Evolutionary conservation across 2,113 vertebrate genomes (phyloP), one percentile per base, ranked within the genome.

Genomic region (Prietella phreatophila): DNA sequence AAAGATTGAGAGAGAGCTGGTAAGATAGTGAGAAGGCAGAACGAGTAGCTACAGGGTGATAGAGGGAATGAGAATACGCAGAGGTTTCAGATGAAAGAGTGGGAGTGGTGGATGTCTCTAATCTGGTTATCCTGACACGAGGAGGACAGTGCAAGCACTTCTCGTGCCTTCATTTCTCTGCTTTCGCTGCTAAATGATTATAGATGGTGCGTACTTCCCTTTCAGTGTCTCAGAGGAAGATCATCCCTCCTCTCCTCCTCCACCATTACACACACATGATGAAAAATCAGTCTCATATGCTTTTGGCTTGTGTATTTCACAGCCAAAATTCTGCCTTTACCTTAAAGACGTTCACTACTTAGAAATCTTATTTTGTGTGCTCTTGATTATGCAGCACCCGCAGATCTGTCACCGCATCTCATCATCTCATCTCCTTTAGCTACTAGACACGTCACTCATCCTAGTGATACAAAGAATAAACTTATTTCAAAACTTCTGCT

Each of bases 71-170:
- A 67, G 63, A 39, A 61, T 71, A 73, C 22, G 19, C 76, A 78
- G 79, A 79, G 75, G 71, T 88, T 86, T 80, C 81, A 81, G 86
- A 88, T 83, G 87, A 83, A 87, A 87, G 78, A 86, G 91, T 80
- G 89, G 84, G 71, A 86, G 92, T 90, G 58, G 42, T 89, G 91
- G 90, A 94, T 94, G 94, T 86, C 93, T 92, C 92, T 95, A 95
- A 96, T 95, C 93, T 93, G 92, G 92, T 95, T 95, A 95, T 93
- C 87, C 91, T 86, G 89, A 92, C 93, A 92, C 90, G 86, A 91
- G 89, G 42, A 91, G 93, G 94, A 94, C 93, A 93, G 90, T 90
- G 80, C 88, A 88, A 89, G 92, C 91, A 88, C 91, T 91, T 92
- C 90, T 90, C 90, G 75, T 86, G 88, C 82, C 86, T 60, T 93